phyloP scores from a whole-genome alignment of 2,797 vertebrate species.

The Sebastes matsubarae region DNA sequence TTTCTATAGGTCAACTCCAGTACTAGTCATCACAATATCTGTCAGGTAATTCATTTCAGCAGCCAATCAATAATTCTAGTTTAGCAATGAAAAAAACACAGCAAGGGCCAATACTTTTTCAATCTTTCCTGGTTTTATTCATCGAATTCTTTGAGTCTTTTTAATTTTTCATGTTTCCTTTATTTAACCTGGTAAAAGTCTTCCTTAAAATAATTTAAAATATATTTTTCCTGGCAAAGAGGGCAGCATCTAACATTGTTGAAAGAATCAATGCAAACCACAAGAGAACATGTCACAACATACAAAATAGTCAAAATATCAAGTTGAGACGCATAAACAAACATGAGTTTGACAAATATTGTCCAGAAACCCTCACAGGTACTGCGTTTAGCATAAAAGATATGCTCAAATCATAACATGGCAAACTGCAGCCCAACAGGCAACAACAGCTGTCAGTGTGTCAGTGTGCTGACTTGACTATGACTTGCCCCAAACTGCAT shows the following conservation, averaged over 20 bases:
- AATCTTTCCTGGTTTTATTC: background rate
- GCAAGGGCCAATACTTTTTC: background rate
- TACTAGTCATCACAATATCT: constrained; percentile 38
- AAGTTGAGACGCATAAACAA: background rate
- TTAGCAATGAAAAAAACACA: constrained; percentile 11
- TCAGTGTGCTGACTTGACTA: no score
- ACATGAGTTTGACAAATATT: background rate
- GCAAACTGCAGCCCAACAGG: fast-evolving
- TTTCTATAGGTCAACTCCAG: constrained; percentile 42
- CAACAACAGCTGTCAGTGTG: no score
- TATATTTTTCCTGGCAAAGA: background rate
- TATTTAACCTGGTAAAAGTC: background rate
- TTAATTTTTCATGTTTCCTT: background rate
- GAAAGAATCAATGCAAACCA: background rate
- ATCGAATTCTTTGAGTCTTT: background rate
- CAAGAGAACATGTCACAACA: background rate
- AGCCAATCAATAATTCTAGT: constrained; percentile 59
- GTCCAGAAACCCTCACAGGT: no score
- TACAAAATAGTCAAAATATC: background rate
- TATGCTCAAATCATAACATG: no score
- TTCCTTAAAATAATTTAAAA: background rate
- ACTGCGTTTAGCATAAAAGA: no score
- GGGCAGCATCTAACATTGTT: background rate
- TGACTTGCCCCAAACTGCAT: no score
- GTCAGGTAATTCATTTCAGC: constrained; percentile 55